These are phyloP conservation scores for Rachycentron canadum DNA, from an alignment of 2,797 vertebrate species.

Conservation along the genomic window DNA sequence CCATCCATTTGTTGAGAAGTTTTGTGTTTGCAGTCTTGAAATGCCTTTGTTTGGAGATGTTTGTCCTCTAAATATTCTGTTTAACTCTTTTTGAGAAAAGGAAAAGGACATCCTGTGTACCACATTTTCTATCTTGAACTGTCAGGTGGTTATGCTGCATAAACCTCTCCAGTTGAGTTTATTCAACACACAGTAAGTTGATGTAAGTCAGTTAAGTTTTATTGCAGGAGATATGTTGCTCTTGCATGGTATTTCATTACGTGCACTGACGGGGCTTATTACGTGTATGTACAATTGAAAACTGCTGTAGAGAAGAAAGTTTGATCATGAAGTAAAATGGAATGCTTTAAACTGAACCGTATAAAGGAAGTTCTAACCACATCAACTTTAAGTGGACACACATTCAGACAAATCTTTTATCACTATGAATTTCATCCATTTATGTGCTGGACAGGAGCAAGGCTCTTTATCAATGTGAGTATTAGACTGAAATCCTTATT, in stretches of 20 bases:
- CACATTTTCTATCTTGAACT: too few species aligned
- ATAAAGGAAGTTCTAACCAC: neutral
- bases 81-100: too few species aligned
- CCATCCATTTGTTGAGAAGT: neutral
- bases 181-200: neutral
- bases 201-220: neutral
- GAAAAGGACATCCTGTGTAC: too few species aligned
- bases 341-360: too few species aligned
- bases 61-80: too few species aligned
- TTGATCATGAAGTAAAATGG: too few species aligned
- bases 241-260: too few species aligned
- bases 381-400: neutral
- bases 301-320: too few species aligned
- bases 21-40: slow-evolving; percentile 17
- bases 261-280: neutral
- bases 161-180: slow-evolving; percentile 1
- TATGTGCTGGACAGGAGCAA: neutral
- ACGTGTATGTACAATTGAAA: neutral
- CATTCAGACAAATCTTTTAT: neutral
- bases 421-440: neutral
- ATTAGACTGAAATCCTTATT: neutral
- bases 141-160: neutral
- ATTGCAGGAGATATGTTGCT: too few species aligned
- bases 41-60: neutral
- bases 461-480: neutral